Conservation (phyloP, 2,113 vertebrate genomes). For the Equus quagga region DNA sequence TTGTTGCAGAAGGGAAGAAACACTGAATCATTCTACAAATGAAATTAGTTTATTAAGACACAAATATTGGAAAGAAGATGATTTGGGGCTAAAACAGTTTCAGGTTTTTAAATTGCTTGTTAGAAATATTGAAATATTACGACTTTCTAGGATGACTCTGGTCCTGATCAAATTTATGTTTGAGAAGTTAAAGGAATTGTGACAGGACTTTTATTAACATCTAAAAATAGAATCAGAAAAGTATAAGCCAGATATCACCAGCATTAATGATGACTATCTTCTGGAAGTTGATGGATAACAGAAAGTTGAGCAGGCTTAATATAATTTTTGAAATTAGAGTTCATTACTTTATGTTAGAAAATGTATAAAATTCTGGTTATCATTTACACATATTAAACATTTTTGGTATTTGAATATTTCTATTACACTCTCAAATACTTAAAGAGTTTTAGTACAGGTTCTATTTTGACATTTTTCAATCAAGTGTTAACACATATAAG, state of each 20-base stretch:
- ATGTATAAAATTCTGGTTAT: neutral
- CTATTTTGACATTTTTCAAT: neutral
- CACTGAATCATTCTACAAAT: neutral
- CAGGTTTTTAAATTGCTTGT: neutral
- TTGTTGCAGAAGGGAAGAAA: neutral
- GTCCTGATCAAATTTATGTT: neutral
- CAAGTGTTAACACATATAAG: neutral
- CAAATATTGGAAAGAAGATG: neutral
- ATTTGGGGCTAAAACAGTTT: neutral
- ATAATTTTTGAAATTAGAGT: neutral
- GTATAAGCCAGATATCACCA: neutral
- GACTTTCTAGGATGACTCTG: neutral
- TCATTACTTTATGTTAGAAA: neutral
- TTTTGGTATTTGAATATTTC: neutral
- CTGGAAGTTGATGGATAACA: neutral
- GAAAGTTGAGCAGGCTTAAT: neutral
- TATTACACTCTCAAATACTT: neutral
- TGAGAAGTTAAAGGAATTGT: constrained; percentile 18
- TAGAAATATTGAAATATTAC: neutral
- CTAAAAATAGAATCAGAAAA: neutral
- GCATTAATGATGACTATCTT: neutral
- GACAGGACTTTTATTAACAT: neutral
- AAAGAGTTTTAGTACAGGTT: neutral
- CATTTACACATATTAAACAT: neutral
- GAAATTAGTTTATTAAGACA: neutral